These are phyloP conservation scores for Kryptopterus vitreolus DNA, from an alignment of 2,797 vertebrate genomes.

Conservation along the genomic window DNA sequence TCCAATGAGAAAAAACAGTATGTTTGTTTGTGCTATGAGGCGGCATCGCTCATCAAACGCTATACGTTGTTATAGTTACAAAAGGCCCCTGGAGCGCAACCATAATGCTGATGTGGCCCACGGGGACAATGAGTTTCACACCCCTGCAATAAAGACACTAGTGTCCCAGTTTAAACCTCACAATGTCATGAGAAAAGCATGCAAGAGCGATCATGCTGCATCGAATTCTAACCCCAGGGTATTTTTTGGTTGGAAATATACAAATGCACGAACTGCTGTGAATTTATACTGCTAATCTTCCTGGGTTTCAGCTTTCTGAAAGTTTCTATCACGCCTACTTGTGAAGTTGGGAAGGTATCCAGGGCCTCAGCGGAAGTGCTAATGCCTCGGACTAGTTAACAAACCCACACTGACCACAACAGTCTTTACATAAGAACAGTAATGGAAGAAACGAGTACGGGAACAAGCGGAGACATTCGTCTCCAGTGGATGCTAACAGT, in stretches of 20 bases:
- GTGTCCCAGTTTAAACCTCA: not conserved
- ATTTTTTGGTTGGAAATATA: too few species aligned
- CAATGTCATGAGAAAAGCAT: not conserved
- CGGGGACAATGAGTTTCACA: too few species aligned
- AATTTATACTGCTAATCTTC: not conserved
- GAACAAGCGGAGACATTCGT: constrained; percentile 36
- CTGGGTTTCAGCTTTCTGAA: not conserved
- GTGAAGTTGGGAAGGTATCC: constrained; percentile 1
- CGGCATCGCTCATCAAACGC: too few species aligned
- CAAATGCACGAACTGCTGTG: not conserved
- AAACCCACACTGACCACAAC: constrained; percentile 34
- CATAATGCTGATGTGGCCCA: too few species aligned
- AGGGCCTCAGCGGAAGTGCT: constrained; percentile 7
- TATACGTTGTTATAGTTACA: too few species aligned
- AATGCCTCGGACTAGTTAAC: constrained; percentile 27
- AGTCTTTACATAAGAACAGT: constrained; percentile 34
- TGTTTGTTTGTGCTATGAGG: too few species aligned
- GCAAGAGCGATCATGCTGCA: too few species aligned
- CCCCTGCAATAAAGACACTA: too few species aligned
- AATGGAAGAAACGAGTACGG: constrained; percentile 13
- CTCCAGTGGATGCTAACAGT: constrained; percentile 32
- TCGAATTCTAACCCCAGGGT: not conserved
- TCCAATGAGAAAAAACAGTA: too few species aligned
- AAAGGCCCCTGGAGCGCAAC: too few species aligned
- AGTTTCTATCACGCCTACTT: constrained; percentile 15